Percentiles rank a stretch among this genome's conserved stretches.
These are phyloP conservation scores for Carassius auratus DNA, from an alignment of 2,113 vertebrate genomes.

Conservation along the genomic window DNA sequence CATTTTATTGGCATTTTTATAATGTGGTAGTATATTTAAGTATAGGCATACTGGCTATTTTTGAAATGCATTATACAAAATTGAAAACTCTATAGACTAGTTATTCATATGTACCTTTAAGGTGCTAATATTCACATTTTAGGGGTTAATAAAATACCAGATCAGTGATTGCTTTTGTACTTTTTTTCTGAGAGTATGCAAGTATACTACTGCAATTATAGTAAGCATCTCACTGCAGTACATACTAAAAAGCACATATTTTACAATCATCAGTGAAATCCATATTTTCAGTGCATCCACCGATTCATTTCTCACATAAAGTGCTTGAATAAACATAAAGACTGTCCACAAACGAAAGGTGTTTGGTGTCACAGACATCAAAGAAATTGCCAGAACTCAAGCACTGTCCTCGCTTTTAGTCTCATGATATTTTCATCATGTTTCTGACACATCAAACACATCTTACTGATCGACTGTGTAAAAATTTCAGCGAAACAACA, in stretches of 20 bases:
- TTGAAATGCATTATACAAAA: too few relatives aligned
- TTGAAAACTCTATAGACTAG: too few relatives aligned
- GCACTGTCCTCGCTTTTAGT: slow-evolving; percentile 40
- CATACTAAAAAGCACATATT: background rate
- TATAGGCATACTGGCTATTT: too few relatives aligned
- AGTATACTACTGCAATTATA: background rate
- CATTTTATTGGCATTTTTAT: too few relatives aligned
- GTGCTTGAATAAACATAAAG: background rate
- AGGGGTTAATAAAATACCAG: too few relatives aligned
- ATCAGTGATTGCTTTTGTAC: too few relatives aligned
- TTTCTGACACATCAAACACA: slow-evolving; percentile 24
- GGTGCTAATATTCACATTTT: too few relatives aligned
- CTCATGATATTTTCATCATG: slow-evolving; percentile 45
- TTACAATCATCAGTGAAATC: background rate
- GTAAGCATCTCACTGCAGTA: background rate
- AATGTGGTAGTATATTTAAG: too few relatives aligned
- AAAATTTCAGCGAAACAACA: background rate
- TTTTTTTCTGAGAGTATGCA: background rate
- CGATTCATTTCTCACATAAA: background rate
- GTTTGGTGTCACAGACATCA: slow-evolving; percentile 51
- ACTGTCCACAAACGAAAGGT: slow-evolving; percentile 11
- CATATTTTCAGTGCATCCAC: background rate
- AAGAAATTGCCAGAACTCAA: slow-evolving; percentile 39
- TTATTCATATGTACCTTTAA: too few relatives aligned
- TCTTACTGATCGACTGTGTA: slow-evolving; percentile 27